A percentile compares a stretch with the other conserved stretches of the same genome.
Conservation (phyloP, 2,888 invertebrate species). For the Dioctria rufipes region DNA sequence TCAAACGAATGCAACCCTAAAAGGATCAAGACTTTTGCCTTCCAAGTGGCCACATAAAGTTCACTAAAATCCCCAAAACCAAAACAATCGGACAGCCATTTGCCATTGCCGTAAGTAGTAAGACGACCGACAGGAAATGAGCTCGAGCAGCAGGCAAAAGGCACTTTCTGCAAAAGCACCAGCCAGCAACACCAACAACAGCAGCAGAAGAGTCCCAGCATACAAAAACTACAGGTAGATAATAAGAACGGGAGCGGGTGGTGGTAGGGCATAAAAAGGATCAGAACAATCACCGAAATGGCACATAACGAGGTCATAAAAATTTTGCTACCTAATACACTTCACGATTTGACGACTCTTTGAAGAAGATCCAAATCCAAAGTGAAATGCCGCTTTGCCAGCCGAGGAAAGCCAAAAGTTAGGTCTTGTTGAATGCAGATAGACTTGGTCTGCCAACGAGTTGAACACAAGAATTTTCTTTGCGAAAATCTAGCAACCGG, state of each 20-base stretch:
- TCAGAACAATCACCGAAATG: conserved; percentile 73
- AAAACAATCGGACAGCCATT: conserved; percentile 58
- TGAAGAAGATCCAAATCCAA: conserved; percentile 59
- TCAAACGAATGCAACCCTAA: conserved; percentile 25
- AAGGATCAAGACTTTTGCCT: conserved; percentile 54
- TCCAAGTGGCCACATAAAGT: conserved; percentile 56
- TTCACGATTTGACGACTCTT: conserved; percentile 67
- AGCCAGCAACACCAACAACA: background rate
- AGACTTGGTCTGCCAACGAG: conserved; percentile 49
- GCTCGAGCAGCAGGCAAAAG: no score
- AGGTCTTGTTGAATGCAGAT: background rate
- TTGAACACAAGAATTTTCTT: conserved; percentile 57
- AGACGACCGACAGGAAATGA: conserved; percentile 41
- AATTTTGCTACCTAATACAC: conserved; percentile 73
- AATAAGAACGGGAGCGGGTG: conserved; percentile 61
- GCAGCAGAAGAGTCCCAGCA: conserved; percentile 13
- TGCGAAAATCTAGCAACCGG: conserved; percentile 16
- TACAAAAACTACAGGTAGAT: conserved; percentile 24
- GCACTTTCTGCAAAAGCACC: background rate
- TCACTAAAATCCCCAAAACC: conserved; percentile 58
- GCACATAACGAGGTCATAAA: conserved; percentile 72
- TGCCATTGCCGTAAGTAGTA: conserved; percentile 51
- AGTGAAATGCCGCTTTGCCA: conserved; percentile 53
- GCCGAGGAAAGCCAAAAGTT: background rate
- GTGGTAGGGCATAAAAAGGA: conserved; percentile 71